Conservation (phyloP, 2,113 vertebrate species). For the Manacus vitellinus region DNA sequence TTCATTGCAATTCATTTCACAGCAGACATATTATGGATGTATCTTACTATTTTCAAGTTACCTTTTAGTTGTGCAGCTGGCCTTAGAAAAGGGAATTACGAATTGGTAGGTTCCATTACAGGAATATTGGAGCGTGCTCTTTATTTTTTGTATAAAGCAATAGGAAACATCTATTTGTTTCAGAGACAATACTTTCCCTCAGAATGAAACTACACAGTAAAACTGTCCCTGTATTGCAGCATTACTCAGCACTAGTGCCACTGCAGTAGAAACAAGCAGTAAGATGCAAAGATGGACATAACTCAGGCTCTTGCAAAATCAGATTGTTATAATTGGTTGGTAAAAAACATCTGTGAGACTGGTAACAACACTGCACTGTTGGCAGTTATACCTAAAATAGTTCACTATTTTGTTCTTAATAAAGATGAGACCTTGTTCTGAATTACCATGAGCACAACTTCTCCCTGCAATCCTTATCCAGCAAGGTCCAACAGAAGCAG, state of each 20-base stretch:
- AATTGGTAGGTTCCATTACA: not conserved
- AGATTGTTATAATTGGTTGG: not conserved
- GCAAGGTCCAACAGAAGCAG: not conserved
- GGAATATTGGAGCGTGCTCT: not conserved
- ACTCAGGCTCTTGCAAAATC: not conserved
- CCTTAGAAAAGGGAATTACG: not conserved
- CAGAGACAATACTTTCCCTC: not conserved
- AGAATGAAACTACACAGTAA: not conserved
- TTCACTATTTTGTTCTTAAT: not conserved
- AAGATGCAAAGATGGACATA: not conserved
- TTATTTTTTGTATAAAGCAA: not conserved
- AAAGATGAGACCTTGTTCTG: not conserved
- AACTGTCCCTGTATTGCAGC: not conserved
- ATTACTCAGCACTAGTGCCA: not conserved
- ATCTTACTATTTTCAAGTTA: not conserved
- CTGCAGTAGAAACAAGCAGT: not conserved
- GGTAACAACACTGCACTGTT: not conserved
- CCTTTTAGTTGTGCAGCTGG: not conserved
- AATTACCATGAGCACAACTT: not conserved
- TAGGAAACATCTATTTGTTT: not conserved
- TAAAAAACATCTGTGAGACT: not conserved
- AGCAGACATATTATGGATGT: not conserved
- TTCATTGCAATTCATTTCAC: not conserved
- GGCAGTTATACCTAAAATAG: not conserved
- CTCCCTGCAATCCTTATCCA: not conserved